Base-by-base conservation (phyloP, 2,113 vertebrate genomes). In the Oncorhynchus gorbuscha region DNA sequence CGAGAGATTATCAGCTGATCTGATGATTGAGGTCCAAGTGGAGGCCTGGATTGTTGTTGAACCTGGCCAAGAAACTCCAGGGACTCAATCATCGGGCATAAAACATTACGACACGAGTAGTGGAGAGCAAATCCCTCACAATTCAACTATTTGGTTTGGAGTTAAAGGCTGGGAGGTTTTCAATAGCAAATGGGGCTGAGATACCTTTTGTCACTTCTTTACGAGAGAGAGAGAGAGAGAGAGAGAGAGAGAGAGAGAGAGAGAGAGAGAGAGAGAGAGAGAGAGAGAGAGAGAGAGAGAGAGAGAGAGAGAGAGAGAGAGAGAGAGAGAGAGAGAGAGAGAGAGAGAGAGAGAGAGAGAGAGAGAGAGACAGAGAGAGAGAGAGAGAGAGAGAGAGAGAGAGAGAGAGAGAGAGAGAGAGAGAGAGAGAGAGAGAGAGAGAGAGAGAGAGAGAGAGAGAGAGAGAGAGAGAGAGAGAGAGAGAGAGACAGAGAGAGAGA, bases 101-200 rank as follows among this genome's bases (percentile, higher is more conserved):
- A 93, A 93, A 89, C 92, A 92, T 92, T 90, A 81, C 26, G 76
- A 83, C 84, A 85, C 82, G 80, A 85, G 86, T 30, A 79, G 86
- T 77, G 3, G 69, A 20, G 59, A 87, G 83, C 81, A 84, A 82
- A 90, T 89, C 84, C 88, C 85, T 92, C 87, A 26, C 76, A 85
- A 20, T 74, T 76, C 82, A 67, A 70, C 77, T 93, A 86, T 93
- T 93, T 93, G 85, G 84, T 86, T 93, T 91, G 87, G 88, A 89
- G 77, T 87, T 74, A 74, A 51, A 76, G 78, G 81, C 79, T 55
- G 51, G 72, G 22, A 26, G 49, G 11, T 82, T 71, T 75, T 75
- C 64, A 79, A 71, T 79, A 76, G 24, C 11, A 45, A 45, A 71
- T 14, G 32, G 78, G 55, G 73, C 76, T 80, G 82, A 81, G 83